Conservation (phyloP, 30 jellyfish, hydroid and myxozoan genomes). For the Rhopilema esculentum region DNA sequence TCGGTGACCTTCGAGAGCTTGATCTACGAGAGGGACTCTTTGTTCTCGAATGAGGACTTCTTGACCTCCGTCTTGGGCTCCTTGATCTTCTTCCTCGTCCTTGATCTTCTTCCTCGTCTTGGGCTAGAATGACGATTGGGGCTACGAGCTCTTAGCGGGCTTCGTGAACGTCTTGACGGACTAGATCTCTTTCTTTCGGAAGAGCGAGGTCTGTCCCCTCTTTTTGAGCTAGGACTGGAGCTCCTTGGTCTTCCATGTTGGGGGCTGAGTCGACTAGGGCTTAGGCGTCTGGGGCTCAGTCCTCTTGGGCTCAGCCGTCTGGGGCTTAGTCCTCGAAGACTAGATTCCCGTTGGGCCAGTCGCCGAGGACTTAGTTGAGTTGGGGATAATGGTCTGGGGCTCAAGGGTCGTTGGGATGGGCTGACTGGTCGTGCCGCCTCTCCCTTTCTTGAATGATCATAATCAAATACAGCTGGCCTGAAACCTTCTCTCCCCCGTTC, state of each 20-base stretch:
- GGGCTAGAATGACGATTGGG: constrained; percentile 44
- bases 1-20: constrained; percentile 50
- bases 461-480: constrained; percentile 67
- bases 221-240: constrained; percentile 1
- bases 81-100: constrained; percentile 45
- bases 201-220: constrained; percentile 4
- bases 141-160: constrained; percentile 58
- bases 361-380: constrained; percentile 1
- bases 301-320: constrained; percentile 17
- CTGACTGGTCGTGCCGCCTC: constrained; percentile 11
- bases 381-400: constrained; percentile 26
- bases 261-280: neutral
- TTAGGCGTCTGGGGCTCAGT: constrained; percentile 30
- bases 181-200: constrained; percentile 45
- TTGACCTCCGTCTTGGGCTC: constrained; percentile 61
- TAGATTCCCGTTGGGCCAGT: neutral
- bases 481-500: constrained; percentile 24
- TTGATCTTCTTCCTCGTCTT: neutral
- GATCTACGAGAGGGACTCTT: constrained; percentile 37
- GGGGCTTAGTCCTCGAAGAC: constrained; percentile 4
- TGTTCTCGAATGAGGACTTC: neutral
- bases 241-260: neutral
- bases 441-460: constrained; percentile 63
- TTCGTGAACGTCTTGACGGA: constrained; percentile 39
- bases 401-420: constrained; percentile 14